Conservation (phyloP, 2,113 vertebrate genomes). For the Synodontis membranacea region DNA sequence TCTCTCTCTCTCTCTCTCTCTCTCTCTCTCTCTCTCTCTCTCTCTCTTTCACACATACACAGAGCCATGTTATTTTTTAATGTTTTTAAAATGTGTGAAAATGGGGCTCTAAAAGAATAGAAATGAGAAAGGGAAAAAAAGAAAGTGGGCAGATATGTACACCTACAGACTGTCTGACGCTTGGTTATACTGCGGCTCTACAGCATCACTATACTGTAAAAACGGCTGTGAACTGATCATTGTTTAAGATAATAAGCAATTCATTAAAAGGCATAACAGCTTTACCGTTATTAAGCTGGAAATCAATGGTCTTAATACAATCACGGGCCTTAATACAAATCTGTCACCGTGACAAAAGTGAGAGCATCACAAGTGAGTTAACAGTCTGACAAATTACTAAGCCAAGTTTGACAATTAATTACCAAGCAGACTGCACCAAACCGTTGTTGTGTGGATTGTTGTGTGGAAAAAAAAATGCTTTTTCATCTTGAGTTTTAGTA, state of each 20-base stretch:
- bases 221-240: neutral
- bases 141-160: neutral
- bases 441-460: neutral
- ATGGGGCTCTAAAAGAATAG: neutral
- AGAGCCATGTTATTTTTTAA: neutral
- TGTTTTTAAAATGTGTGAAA: slow-evolving; percentile 1
- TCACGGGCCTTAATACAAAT: neutral
- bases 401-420: neutral
- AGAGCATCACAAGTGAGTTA: neutral
- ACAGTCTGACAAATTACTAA: neutral
- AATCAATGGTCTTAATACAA: neutral
- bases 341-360: neutral
- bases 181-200: neutral
- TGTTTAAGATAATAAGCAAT: neutral
- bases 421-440: neutral
- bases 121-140: neutral
- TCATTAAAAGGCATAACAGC: neutral
- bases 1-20: too few species aligned
- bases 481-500: slow-evolving; percentile 22
- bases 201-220: neutral
- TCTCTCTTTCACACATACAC: neutral
- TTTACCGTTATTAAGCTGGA: neutral
- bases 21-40: too few species aligned
- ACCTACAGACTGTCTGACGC: neutral
- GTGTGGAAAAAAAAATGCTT: neutral